Evolutionary conservation across 2,797 vertebrate species (phyloP).

Genomic region (Pangasius djambal): DNA sequence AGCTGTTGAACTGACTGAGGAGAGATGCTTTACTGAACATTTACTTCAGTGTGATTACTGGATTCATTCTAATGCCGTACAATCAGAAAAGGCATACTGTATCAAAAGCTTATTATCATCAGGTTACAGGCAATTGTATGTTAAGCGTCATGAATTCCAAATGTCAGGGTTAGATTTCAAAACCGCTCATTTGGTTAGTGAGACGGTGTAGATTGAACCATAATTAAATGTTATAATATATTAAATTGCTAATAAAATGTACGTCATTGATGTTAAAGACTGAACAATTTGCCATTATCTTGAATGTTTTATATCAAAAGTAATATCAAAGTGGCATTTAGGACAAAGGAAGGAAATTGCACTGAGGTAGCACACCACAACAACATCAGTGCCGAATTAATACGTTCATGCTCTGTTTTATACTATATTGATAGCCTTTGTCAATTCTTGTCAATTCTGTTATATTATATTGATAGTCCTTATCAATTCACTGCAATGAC

Average conservation of each 20-base stretch:
- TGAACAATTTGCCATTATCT: neutral
- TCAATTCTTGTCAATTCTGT: neutral
- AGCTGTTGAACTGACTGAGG: conserved; percentile 19
- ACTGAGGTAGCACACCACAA: neutral
- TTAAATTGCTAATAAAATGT: neutral
- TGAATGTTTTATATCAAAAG: neutral
- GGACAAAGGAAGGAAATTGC: neutral
- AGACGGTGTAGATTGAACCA: neutral
- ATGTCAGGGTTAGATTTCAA: conserved; percentile 16
- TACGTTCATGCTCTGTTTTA: neutral
- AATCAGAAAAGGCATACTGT: neutral
- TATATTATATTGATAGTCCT: neutral
- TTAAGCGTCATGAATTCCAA: conserved; percentile 21
- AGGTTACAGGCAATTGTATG: neutral
- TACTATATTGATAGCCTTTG: neutral
- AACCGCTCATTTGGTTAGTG: conserved; percentile 3
- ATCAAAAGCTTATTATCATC: conserved; percentile 17
- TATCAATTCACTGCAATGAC: neutral
- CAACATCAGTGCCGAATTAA: neutral
- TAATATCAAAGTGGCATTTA: neutral
- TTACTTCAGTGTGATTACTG: conserved; percentile 2
- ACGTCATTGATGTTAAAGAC: neutral
- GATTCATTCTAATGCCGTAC: conserved; percentile 19
- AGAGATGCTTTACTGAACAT: conserved; percentile 7
- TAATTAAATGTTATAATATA: conserved; percentile 16